A percentile compares a stretch with the other conserved stretches of the same genome.
Evolutionary conservation across 2,888 invertebrate species (phyloP).

Genomic region (Ectropis crepuscularia): DNA sequence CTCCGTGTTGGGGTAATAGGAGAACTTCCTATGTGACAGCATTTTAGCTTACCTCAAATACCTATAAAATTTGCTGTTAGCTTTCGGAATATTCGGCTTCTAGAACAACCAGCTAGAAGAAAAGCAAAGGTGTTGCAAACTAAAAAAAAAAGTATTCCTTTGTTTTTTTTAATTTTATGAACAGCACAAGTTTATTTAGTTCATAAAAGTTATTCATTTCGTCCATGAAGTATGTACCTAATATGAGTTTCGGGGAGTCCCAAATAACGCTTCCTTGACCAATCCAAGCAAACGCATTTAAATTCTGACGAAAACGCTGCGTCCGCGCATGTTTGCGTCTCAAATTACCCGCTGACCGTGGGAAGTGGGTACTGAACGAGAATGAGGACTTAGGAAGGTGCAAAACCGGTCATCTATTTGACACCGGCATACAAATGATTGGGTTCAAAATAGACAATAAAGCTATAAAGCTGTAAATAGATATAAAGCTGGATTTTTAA

Average conservation of each 20-base stretch:
- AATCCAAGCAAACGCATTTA: constrained; percentile 10
- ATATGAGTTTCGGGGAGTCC: constrained; percentile 23
- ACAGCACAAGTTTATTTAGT: too few relatives aligned
- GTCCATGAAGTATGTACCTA: too few relatives aligned
- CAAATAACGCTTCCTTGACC: constrained; percentile 14
- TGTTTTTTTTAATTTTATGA: too few relatives aligned
- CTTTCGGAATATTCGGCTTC: too few relatives aligned
- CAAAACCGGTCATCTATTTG: constrained; percentile 19
- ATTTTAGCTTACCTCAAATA: too few relatives aligned
- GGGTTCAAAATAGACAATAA: neutral
- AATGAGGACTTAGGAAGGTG: constrained; percentile 6
- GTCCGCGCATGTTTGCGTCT: constrained; percentile 27
- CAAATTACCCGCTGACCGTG: constrained; percentile 26
- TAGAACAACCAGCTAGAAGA: too few relatives aligned
- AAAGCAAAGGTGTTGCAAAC: too few relatives aligned
- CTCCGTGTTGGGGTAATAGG: too few relatives aligned
- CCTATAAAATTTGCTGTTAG: too few relatives aligned
- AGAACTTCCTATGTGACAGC: too few relatives aligned
- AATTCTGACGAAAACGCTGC: constrained; percentile 20
- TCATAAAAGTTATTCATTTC: too few relatives aligned
- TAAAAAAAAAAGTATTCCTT: too few relatives aligned
- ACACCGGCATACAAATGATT: neutral
- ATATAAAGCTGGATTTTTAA: neutral
- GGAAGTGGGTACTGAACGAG: constrained; percentile 20
- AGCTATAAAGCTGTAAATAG: neutral